phyloP scores from a whole-genome alignment of 2,113 vertebrate species.

The Pseudolaguvia tuberculata region DNA sequence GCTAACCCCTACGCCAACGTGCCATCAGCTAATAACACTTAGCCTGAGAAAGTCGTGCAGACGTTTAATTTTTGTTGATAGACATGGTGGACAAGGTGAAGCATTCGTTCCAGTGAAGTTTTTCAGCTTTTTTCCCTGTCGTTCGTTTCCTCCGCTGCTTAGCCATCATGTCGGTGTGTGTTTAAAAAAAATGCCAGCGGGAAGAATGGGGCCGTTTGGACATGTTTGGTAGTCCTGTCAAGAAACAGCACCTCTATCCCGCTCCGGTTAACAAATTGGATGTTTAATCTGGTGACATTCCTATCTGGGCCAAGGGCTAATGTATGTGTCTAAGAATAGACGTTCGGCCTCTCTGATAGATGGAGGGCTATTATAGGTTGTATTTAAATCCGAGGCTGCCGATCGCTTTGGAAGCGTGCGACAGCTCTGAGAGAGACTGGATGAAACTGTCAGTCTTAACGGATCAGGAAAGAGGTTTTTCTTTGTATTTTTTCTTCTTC shows the following conservation, averaged over 20 bases:
- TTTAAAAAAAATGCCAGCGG: conserved; percentile 33
- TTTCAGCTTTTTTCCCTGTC: background rate
- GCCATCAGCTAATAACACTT: too few species aligned
- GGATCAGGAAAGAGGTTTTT: conserved; percentile 42
- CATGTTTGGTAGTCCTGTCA: conserved; percentile 62
- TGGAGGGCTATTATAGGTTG: conserved; percentile 57
- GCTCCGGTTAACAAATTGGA: conserved; percentile 61
- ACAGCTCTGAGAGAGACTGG: conserved; percentile 49
- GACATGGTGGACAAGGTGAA: too few species aligned
- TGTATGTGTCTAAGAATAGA: conserved; percentile 65
- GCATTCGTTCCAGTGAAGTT: background rate
- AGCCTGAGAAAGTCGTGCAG: too few species aligned
- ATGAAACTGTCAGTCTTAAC: conserved; percentile 52
- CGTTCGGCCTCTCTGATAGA: conserved; percentile 53
- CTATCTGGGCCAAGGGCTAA: conserved; percentile 68
- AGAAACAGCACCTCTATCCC: conserved; percentile 56
- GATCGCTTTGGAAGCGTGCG: conserved; percentile 46
- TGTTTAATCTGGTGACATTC: conserved; percentile 67
- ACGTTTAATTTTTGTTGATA: too few species aligned
- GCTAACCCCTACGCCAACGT: too few species aligned
- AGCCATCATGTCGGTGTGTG: conserved; percentile 16
- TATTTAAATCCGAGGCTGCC: conserved; percentile 58
- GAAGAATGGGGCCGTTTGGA: conserved; percentile 61
- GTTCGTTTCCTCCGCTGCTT: background rate
- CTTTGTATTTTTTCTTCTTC: conserved; percentile 39